Evolutionary conservation across 2,888 invertebrate genomes (phyloP).

Genomic region (Synanthedon formicaeformis): DNA sequence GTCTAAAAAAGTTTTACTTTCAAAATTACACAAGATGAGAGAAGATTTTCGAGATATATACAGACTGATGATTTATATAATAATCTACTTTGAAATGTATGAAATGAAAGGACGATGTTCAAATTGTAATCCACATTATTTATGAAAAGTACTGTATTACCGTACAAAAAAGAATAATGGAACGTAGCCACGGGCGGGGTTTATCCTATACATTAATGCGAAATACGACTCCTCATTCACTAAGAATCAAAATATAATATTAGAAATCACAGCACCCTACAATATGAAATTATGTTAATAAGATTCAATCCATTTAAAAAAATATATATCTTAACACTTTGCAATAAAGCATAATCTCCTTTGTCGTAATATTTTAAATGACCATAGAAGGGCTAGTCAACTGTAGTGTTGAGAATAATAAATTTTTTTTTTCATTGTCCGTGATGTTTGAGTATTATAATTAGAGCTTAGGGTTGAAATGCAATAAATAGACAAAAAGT

Average conservation of each 20-base stretch:
- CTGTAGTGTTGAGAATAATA: background rate
- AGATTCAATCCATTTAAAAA: background rate
- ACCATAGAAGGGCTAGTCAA: background rate
- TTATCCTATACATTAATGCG: slow-evolving; percentile 27
- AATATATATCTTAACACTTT: background rate
- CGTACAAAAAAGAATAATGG: background rate
- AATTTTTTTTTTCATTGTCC: background rate
- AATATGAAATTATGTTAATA: slow-evolving; percentile 62
- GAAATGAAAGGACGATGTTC: too few relatives aligned
- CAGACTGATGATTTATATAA: too few relatives aligned
- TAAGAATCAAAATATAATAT: slow-evolving; percentile 54
- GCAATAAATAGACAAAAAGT: background rate
- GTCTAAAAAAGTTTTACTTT: too few relatives aligned
- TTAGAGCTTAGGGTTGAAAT: background rate
- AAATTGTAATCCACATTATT: background rate
- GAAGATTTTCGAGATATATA: too few relatives aligned
- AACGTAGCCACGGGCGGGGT: slow-evolving; percentile 6
- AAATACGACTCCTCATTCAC: slow-evolving; percentile 35
- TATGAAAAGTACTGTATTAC: background rate
- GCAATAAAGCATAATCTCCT: background rate
- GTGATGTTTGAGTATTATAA: background rate
- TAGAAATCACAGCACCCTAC: slow-evolving; percentile 53
- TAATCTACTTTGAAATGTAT: too few relatives aligned
- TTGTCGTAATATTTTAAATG: background rate
- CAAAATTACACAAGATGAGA: too few relatives aligned